Percentiles rank a stretch among this genome's conserved stretches.
phyloP scores from a whole-genome alignment of 2,797 vertebrate genomes.

The Microhierax caerulescens region DNA sequence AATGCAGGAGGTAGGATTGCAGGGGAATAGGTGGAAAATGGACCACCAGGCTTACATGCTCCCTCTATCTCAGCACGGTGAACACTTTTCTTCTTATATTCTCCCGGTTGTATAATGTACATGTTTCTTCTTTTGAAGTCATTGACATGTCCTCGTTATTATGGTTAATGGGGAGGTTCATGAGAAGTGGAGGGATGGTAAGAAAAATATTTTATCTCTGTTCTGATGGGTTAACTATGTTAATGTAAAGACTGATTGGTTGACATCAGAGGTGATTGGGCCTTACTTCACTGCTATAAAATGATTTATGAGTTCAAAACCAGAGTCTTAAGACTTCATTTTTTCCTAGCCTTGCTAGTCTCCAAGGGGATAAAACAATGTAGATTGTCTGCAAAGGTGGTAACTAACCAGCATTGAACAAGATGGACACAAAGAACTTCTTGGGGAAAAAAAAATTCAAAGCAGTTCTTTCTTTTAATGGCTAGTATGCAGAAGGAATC shows the following conservation, averaged over 20 bases:
- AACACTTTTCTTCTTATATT: not conserved
- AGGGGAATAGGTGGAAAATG: not conserved
- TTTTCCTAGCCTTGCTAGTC: conserved; percentile 23
- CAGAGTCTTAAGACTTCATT: not conserved
- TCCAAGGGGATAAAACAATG: conserved; percentile 50
- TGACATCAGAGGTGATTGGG: not conserved
- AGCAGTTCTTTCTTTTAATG: not conserved
- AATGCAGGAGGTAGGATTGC: not conserved
- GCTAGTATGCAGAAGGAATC: not conserved
- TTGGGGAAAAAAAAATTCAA: conserved; percentile 33
- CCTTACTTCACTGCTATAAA: not conserved
- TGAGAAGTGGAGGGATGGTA: not conserved
- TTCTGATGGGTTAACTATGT: not conserved
- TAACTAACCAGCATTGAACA: conserved; percentile 41
- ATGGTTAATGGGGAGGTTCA: not conserved
- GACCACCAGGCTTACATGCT: fast-evolving
- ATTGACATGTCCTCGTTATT: fast-evolving
- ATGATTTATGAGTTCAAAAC: not conserved
- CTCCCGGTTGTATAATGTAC: not conserved
- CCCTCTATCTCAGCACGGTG: not conserved
- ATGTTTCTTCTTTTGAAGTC: not conserved
- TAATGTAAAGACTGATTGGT: not conserved
- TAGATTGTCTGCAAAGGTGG: conserved; percentile 45
- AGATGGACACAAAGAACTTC: conserved; percentile 39
- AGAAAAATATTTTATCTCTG: not conserved